Evolutionary conservation across 2,113 vertebrate species (phyloP), one percentile per base, ranked within the genome.

Genomic region (Prunella fulvescens): DNA sequence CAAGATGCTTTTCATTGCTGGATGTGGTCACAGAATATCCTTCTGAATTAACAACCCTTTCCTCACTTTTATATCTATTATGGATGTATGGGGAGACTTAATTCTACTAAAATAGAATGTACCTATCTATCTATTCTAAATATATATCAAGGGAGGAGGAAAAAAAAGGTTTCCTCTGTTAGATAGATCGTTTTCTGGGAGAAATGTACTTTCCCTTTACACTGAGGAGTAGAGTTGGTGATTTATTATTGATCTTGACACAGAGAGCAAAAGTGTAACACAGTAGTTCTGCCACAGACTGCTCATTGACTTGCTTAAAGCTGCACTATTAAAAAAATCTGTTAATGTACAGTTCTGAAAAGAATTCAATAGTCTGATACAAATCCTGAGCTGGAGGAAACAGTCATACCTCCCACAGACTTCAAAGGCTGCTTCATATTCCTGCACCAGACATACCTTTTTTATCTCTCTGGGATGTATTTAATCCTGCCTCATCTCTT

Each of bases 361-460:
- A 45, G 14, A 79, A 84, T 81, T 87, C 82, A 95, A 51, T 85
- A 61, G 77, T 54, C 40, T 82, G 84, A 91, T 69, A 72, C 62
- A 90, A 95, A 96, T 86, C 64, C 56, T 11, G 58, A 93, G 91
- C 90, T 94, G 76, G 47, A 90, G 87, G 85, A 73, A 90, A 86
- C 79, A 88, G 81, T 26, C 71, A 45, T 62, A 58, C 81, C 86
- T 91, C 93, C 95, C 74, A 96, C 87, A 51, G 95, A 86, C 87
- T 93, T 96, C 84, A 96, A 95, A 95, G 91, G 66, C 74, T 87
- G 57, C 53, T 76, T 71, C 1, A 0, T 8, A 7, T 76, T 69
- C 33, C 66, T 84, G 48, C 61, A 54, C 39, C 47, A 97, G 78
- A 72, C 24, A 1, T 37, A 86, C 26, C 60, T 70, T 73, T 86